Evolutionary conservation across 2,113 vertebrate genomes (phyloP), one percentile per base, ranked within the genome.

Genomic region (Neodon shergylaensis): DNA sequence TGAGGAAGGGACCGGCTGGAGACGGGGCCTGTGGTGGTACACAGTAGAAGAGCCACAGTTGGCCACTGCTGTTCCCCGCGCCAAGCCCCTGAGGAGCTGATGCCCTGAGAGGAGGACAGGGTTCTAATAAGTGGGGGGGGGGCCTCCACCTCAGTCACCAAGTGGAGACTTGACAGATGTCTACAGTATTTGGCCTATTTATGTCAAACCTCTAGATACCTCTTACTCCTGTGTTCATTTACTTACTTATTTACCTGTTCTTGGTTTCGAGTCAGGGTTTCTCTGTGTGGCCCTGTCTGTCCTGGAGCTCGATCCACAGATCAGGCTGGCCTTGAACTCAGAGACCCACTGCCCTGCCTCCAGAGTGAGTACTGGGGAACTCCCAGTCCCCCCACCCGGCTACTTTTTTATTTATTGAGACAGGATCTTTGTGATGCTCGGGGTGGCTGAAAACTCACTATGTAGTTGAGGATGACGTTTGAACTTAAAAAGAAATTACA

Each of bases 181-280:
- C 88, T 63, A 65, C 58, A 26, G 31, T 49, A 78, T 44, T 14
- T 13, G 65, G 17, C 70, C 26, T 79, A 65, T 92, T 73, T 82
- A 58, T 66, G 63, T 74, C 1, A 7, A 21, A 78, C 49, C 52
- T 94, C 88, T 61, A 92, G 87, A 91, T 72, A 49, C 77, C 28
- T 24, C 17, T 49, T 5, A 14, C 19, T 68, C 31, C 8, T 2
- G 0, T 11, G 12, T 68, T 66, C 39, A 33, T 85, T 47, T 66
- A 31, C 39, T 47, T 86, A 49, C 49, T 22, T 24, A 49, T 85
- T 85, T 70, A 16, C 70, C 68, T 39, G 36, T 39, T 39, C 70
- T 73, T 73, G 70, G 7, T 72, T 39, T 65, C 24, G 39, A 84
- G 58, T 24, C 36, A 72, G 36, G 17, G 36, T 42, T 74, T 74